Evolutionary conservation across 2,888 invertebrate species (phyloP).

Genomic region (Agelastica alni): DNA sequence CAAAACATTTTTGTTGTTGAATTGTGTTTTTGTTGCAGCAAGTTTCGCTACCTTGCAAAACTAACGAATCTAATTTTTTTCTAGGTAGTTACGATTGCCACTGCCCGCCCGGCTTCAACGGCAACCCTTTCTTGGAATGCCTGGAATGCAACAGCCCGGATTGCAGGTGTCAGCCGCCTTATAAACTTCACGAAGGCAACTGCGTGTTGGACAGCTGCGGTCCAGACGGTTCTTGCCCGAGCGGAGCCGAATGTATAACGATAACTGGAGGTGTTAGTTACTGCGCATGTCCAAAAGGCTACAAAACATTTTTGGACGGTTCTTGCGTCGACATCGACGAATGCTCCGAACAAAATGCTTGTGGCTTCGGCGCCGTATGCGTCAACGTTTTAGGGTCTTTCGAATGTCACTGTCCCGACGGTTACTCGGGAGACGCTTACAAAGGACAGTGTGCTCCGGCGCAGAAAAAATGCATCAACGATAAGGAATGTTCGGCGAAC

Average conservation of each 20-base stretch:
- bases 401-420: conserved; percentile 79
- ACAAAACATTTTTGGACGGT: conserved; percentile 74
- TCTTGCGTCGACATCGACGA: conserved; percentile 87
- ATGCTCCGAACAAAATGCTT: conserved; percentile 76
- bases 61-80: no score
- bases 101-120: conserved; percentile 85
- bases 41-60: no score
- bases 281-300: conserved; percentile 91
- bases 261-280: conserved; percentile 90
- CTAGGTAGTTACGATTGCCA: conserved; percentile 92
- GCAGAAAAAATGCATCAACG: conserved; percentile 79
- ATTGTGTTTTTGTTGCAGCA: no score
- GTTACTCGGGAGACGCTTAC: conserved; percentile 81
- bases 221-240: conserved; percentile 78
- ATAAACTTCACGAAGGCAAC: conserved; percentile 80
- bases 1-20: no score
- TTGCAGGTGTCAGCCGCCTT: conserved; percentile 87
- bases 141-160: conserved; percentile 77
- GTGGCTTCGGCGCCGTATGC: conserved; percentile 88
- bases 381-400: conserved; percentile 78
- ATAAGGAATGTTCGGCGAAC: conserved; percentile 82
- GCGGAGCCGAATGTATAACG: conserved; percentile 87
- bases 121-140: conserved; percentile 86
- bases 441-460: conserved; percentile 81
- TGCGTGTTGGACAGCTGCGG: conserved; percentile 86